Base-by-base conservation (phyloP, 2,113 vertebrate genomes). In the Brachirus orientalis region DNA sequence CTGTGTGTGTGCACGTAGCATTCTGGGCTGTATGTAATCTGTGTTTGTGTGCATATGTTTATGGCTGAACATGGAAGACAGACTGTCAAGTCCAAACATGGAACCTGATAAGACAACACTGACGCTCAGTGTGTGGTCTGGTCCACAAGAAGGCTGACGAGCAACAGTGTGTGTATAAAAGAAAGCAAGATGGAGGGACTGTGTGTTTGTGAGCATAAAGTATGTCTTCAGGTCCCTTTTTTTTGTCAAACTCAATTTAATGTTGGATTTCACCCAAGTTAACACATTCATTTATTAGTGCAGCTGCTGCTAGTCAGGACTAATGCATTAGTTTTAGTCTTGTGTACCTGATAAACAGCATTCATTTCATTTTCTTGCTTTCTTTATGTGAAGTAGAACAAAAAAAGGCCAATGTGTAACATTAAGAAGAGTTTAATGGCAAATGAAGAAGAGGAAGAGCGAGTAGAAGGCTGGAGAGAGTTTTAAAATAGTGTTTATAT, bases 41-140 rank as follows among this genome's bases (percentile, higher is more conserved):
- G 50, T 66, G 16, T 64, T 61, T 60, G 35, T 36, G 16, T 75
- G 33, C 16, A 59, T 60, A 7, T 79, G 80, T 85, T 79, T 86
- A 63, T 59, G 45, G 56, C 50, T 74, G 62, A 16, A 80, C 80
- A 66, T 65, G 56, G 53, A 83, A 84, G 70, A 82, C 54, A 46
- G 44, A 80, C 45, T 66, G 13, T 74, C 28, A 63, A 66, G 69
- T 82, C 85, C 79, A 91, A 88, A 89, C 80, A 78, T 46, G 65
- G 75, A 76, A 60, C 56, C 51, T 69, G 47, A 63, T 65, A 55
- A 57, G 44, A 60, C 61, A 54, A 36, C 18, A 45, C 19, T 45
- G 52, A 48, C 40, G 36, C 75, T 12, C 1, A 17, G 57, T 84
- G 78, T 78, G 90, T 89, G 91, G 86, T 88, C 88, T 22, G 36